These are phyloP conservation scores for Climacteris rufus DNA, from an alignment of 2,113 vertebrate genomes.

Conservation along the genomic window DNA sequence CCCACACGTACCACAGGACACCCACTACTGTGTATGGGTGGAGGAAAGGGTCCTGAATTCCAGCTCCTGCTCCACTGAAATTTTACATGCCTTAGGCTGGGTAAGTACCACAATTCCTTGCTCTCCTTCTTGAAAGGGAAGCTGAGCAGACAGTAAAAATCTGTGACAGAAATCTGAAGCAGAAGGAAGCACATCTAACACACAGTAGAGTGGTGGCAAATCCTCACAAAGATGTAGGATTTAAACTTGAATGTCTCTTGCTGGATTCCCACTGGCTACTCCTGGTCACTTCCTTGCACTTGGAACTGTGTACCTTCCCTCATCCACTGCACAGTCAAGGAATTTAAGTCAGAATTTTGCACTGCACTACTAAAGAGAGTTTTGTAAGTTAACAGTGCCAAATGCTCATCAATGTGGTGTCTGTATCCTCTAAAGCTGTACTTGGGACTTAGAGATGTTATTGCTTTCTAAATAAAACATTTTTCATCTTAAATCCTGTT, in stretches of 20 bases:
- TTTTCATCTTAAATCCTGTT: neutral
- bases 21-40: neutral
- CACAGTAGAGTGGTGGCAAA: neutral
- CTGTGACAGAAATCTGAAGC: neutral
- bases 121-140: neutral
- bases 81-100: neutral
- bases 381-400: neutral
- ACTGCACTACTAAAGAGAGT: neutral
- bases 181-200: neutral
- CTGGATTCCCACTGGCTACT: neutral
- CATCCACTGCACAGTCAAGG: neutral
- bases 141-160: neutral
- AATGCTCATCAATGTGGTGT: neutral
- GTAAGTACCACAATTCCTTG: neutral
- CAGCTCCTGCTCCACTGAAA: neutral
- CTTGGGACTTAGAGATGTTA: neutral
- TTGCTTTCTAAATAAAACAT: no score
- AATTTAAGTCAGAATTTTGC: neutral
- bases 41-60: neutral
- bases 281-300: neutral
- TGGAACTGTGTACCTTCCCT: neutral
- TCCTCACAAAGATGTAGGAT: neutral
- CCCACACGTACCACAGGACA: rapidly evolving
- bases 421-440: neutral
- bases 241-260: neutral